Evolutionary conservation across 2,113 vertebrate genomes (phyloP).

Genomic region (Meriones unguiculatus): DNA sequence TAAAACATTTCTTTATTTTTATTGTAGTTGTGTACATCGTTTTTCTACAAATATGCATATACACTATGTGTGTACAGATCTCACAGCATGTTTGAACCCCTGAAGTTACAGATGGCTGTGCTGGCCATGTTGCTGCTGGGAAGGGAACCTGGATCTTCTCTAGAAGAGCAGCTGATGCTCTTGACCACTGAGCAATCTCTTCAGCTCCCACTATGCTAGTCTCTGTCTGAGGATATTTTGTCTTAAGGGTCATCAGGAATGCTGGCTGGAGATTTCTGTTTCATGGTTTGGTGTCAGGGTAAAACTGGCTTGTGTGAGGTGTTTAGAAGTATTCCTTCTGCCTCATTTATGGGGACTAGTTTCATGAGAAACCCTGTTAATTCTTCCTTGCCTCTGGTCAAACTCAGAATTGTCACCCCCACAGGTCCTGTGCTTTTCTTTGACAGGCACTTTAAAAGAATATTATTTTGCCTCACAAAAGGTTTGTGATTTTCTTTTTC

Average conservation of each 20-base stretch:
- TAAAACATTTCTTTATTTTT: too few species aligned
- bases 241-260: neutral
- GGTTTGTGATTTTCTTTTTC: neutral
- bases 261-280: neutral
- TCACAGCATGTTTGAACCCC: neutral
- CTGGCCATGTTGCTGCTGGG: neutral
- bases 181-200: neutral
- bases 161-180: neutral
- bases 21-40: too few species aligned
- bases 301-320: neutral
- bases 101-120: neutral
- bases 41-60: neutral
- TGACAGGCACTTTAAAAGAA: conserved; percentile 10
- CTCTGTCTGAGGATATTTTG: neutral
- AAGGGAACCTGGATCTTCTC: neutral
- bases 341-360: neutral
- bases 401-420: neutral
- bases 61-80: neutral
- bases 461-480: neutral
- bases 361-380: neutral
- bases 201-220: neutral
- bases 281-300: neutral
- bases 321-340: neutral
- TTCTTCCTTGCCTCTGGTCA: neutral
- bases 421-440: neutral